Conservation (phyloP, 2,888 invertebrate genomes). For the Elgonia sp. region DNA sequence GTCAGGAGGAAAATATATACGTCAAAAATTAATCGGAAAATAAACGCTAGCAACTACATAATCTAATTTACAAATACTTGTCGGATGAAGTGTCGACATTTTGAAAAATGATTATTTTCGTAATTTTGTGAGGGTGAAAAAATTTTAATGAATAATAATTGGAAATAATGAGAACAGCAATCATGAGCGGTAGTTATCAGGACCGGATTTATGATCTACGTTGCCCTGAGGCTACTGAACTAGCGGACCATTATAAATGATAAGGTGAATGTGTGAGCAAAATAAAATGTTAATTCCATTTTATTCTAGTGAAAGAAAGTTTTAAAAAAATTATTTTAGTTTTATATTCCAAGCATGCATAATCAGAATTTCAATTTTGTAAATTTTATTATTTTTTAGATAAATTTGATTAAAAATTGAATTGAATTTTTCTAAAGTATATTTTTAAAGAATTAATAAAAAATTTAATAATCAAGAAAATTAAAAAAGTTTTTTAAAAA, state of each 20-base stretch:
- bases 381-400: too few relatives aligned
- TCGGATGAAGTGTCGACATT: slow-evolving; percentile 61
- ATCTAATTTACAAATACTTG: slow-evolving; percentile 61
- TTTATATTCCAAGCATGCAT: neutral
- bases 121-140: slow-evolving; percentile 39
- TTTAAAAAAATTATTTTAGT: neutral
- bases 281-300: slow-evolving; percentile 38
- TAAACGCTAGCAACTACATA: slow-evolving; percentile 34
- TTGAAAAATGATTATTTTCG: slow-evolving; percentile 64
- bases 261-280: slow-evolving; percentile 49
- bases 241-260: slow-evolving; percentile 63
- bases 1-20: neutral
- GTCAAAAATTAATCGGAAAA: slow-evolving; percentile 47
- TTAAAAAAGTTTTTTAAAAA: too few relatives aligned
- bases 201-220: slow-evolving; percentile 65
- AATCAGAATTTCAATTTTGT: too few relatives aligned
- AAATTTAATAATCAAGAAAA: too few relatives aligned
- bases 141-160: slow-evolving; percentile 69
- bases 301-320: slow-evolving; percentile 15
- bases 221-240: slow-evolving; percentile 56
- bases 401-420: too few relatives aligned
- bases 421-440: too few relatives aligned
- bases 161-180: slow-evolving; percentile 68
- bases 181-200: slow-evolving; percentile 54
- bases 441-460: too few relatives aligned